Conservation (phyloP, 2,797 vertebrate species). For the Catharus ustulatus region DNA sequence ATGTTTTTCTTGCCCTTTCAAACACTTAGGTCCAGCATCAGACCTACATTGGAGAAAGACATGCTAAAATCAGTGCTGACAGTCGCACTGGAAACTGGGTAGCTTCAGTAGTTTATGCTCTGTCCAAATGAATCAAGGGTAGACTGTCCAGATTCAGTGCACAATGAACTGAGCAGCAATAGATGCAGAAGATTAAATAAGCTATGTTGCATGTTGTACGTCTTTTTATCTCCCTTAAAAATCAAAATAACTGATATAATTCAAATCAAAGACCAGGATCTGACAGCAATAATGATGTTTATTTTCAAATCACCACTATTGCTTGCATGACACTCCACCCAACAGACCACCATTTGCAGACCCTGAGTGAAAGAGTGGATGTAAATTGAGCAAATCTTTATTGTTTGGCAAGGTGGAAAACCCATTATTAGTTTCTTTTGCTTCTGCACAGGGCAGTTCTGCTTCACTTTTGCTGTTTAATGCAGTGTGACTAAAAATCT, state of each 20-base stretch:
- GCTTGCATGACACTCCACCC: not conserved
- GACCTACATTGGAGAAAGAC: not conserved
- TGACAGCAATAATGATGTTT: not conserved
- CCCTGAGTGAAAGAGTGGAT: not conserved
- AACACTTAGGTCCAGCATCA: not conserved
- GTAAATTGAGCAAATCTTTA: not conserved
- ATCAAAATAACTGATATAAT: not conserved
- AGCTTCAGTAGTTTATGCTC: not conserved
- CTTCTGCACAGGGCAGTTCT: not conserved
- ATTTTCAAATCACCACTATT: not conserved
- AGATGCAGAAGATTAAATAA: not conserved
- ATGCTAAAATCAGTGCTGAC: not conserved
- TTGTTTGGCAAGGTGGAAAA: constrained; percentile 15
- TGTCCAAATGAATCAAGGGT: not conserved
- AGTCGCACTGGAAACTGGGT: not conserved
- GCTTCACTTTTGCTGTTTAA: not conserved
- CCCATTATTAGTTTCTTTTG: not conserved
- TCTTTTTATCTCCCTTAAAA: not conserved
- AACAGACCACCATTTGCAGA: not conserved
- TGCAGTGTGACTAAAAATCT: constrained; percentile 3
- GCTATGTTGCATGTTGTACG: not conserved
- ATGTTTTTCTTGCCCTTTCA: not conserved
- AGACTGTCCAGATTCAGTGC: not conserved
- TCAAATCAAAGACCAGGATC: not conserved
- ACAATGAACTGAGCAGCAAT: not conserved